Percentiles rank a stretch among this genome's conserved stretches.
Conservation (phyloP, 2,113 vertebrate genomes). For the Himantopus leucocephalus region DNA sequence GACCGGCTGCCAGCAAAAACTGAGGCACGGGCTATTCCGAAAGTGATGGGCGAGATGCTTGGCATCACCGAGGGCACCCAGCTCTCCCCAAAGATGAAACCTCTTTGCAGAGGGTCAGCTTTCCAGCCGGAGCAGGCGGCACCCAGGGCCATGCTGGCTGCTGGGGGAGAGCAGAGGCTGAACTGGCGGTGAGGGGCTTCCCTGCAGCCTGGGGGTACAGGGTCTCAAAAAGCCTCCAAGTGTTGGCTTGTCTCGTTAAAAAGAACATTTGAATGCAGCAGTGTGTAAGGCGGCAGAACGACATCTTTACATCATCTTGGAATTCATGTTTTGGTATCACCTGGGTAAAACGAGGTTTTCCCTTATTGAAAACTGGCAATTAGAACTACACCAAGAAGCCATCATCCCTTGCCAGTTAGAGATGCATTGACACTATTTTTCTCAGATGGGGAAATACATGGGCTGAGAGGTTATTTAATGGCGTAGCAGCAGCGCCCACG, state of each 20-base stretch:
- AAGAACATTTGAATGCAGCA: background rate
- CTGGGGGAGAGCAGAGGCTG: background rate
- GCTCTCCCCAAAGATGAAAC: background rate
- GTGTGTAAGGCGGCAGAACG: background rate
- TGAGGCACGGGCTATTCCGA: background rate
- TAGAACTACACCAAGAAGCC: background rate
- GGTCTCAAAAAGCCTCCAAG: background rate
- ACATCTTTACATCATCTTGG: background rate
- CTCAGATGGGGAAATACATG: background rate
- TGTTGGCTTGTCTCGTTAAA: background rate
- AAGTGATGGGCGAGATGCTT: background rate
- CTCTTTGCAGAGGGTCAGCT: background rate
- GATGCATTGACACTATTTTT: background rate
- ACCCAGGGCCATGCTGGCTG: no score
- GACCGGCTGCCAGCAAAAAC: background rate
- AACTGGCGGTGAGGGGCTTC: background rate
- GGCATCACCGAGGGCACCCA: background rate
- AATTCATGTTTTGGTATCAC: background rate
- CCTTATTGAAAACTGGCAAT: background rate
- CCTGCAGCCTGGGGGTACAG: rapidly evolving
- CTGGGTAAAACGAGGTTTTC: background rate
- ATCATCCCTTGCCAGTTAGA: background rate
- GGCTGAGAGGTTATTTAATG: background rate
- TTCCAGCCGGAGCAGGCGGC: background rate
- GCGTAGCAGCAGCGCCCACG: rapidly evolving